Conservation (phyloP, 1,140 invertebrate genomes). For the Glossosoma conforme region DNA sequence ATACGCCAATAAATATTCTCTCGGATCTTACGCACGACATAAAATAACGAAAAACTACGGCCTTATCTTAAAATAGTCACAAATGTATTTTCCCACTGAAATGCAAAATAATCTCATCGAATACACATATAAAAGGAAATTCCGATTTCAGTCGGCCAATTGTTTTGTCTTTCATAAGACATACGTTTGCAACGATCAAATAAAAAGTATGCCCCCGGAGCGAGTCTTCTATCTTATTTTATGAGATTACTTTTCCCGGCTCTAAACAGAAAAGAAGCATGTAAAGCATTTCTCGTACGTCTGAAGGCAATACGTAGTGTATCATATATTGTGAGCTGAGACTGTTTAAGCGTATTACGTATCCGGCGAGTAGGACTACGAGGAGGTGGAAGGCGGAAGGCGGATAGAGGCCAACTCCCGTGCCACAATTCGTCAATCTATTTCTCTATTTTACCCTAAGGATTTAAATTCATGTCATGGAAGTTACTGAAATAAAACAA, state of each 20-base stretch:
- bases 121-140: constrained; percentile 9
- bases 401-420: constrained; percentile 14
- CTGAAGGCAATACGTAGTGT: constrained; percentile 3
- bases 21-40: neutral
- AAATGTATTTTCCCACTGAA: neutral
- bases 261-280: constrained; percentile 20
- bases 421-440: constrained; percentile 28
- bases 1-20: neutral
- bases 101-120: constrained; percentile 12
- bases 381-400: neutral
- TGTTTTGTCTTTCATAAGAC: constrained; percentile 17
- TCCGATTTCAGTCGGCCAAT: constrained; percentile 3
- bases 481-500: constrained; percentile 27
- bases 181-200: constrained; percentile 20
- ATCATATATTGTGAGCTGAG: constrained; percentile 16
- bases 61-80: neutral
- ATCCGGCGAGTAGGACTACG: constrained; percentile 1
- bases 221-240: constrained; percentile 25
- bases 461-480: constrained; percentile 21
- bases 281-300: constrained; percentile 12
- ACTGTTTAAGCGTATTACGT: constrained; percentile 22
- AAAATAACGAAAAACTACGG: neutral
- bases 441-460: constrained; percentile 27
- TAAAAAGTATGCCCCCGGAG: constrained; percentile 16
- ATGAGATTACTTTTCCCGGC: constrained; percentile 27